phyloP scores from a whole-genome alignment of 1,140 invertebrate species.

The Globodera rostochiensis region DNA sequence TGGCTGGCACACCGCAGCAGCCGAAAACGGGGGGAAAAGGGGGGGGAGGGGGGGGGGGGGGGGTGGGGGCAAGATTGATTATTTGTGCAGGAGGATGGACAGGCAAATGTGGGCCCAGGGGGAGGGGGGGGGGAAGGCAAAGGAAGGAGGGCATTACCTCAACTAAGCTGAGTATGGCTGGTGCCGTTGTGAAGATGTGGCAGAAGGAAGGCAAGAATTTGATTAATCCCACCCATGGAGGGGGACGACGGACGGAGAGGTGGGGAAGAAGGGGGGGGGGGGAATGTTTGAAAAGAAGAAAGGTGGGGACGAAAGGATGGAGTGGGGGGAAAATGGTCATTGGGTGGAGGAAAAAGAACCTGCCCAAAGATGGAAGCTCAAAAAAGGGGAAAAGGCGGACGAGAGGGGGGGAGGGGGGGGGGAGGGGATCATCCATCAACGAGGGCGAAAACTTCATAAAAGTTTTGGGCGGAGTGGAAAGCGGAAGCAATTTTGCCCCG shows the following conservation, averaged over 20 bases:
- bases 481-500: not conserved
- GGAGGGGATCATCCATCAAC: no score
- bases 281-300: not conserved
- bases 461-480: not conserved
- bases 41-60: not conserved
- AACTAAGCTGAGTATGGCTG: not conserved
- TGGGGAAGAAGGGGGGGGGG: not conserved
- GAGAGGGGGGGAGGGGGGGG: no score
- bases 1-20: conserved; percentile 11
- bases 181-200: not conserved
- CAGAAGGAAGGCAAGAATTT: not conserved
- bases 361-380: not conserved
- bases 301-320: not conserved
- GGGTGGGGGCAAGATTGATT: conserved; percentile 7
- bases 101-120: not conserved
- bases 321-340: not conserved
- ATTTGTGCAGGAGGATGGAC: conserved; percentile 10
- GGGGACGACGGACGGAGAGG: not conserved
- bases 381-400: no score
- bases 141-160: conserved; percentile 9
- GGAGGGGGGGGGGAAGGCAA: not conserved
- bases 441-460: no score
- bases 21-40: not conserved
- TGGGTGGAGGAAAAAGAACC: not conserved
- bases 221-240: not conserved